A percentile compares a stretch with the other conserved stretches of the same genome.
phyloP scores from a whole-genome alignment of 1,140 invertebrate species.

The Neelides sp. region DNA sequence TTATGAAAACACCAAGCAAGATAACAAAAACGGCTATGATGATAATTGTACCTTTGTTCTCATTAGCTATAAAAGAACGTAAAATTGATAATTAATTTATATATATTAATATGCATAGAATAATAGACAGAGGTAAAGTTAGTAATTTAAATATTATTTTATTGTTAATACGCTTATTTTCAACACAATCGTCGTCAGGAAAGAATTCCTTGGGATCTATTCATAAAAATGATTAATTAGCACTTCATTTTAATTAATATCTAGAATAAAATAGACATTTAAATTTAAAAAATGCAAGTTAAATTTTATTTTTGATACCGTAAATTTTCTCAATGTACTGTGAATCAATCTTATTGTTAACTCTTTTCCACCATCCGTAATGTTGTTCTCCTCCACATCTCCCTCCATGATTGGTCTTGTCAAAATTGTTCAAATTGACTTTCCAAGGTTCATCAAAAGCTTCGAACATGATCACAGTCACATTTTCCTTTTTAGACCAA shows the following conservation, averaged over 20 bases:
- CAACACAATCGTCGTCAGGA: background rate
- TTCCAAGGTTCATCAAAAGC: background rate
- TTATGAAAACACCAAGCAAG: too few species aligned
- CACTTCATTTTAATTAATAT: background rate
- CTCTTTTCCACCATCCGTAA: background rate
- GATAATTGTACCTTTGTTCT: too few species aligned
- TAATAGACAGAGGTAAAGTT: too few species aligned
- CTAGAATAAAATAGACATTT: background rate
- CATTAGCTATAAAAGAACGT: too few species aligned
- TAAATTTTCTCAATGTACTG: background rate
- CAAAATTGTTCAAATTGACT: background rate
- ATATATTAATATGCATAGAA: too few species aligned
- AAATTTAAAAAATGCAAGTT: background rate
- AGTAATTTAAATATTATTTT: too few species aligned
- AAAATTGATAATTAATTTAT: too few species aligned
- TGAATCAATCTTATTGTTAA: background rate
- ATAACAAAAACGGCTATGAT: too few species aligned
- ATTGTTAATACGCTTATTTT: background rate
- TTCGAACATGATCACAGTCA: background rate
- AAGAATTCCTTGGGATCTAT: background rate
- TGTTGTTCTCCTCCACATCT: background rate
- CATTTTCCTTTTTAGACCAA: background rate
- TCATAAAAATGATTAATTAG: background rate
- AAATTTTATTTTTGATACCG: background rate
- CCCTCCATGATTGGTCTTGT: background rate